Conservation (phyloP, 2,888 invertebrate species). For the Azorinus chamasolen region DNA sequence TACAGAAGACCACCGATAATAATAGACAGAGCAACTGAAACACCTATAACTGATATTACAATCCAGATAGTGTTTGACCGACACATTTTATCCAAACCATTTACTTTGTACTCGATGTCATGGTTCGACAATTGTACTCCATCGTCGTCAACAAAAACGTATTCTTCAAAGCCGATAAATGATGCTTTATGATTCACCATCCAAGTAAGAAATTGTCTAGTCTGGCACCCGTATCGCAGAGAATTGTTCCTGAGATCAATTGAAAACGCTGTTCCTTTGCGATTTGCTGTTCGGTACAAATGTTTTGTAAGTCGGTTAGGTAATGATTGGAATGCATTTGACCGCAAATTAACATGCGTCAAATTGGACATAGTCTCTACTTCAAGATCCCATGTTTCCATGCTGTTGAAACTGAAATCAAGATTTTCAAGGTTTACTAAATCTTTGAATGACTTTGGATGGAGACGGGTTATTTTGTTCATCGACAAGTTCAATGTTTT, state of each 20-base stretch:
- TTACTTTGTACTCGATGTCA: not conserved
- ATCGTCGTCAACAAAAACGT: too few relatives aligned
- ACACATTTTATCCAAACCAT: conserved; percentile 10
- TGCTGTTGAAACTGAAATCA: conserved; percentile 24
- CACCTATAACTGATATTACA: conserved; percentile 9
- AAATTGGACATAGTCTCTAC: conserved; percentile 9
- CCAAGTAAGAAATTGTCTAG: conserved; percentile 31
- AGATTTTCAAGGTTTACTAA: conserved; percentile 5
- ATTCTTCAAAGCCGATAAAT: not conserved
- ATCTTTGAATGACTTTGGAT: conserved; percentile 7
- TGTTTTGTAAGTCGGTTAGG: not conserved
- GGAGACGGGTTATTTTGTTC: conserved; percentile 18
- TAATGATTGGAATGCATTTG: conserved; percentile 24
- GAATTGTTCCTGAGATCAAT: conserved; percentile 38
- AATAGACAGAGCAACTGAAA: conserved; percentile 25
- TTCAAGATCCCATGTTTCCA: conserved; percentile 9
- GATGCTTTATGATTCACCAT: conserved; percentile 22
- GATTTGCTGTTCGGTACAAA: conserved; percentile 1
- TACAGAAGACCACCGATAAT: conserved; percentile 39
- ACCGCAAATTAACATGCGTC: conserved; percentile 12
- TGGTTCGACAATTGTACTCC: too few relatives aligned
- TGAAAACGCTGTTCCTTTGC: not conserved
- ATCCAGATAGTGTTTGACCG: conserved; percentile 1
- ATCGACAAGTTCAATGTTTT: conserved; percentile 18
- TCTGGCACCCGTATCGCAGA: conserved; percentile 11